These are phyloP conservation scores for Leptogaster cylindrica DNA, from an alignment of 2,888 invertebrate species.

Conservation along the genomic window DNA sequence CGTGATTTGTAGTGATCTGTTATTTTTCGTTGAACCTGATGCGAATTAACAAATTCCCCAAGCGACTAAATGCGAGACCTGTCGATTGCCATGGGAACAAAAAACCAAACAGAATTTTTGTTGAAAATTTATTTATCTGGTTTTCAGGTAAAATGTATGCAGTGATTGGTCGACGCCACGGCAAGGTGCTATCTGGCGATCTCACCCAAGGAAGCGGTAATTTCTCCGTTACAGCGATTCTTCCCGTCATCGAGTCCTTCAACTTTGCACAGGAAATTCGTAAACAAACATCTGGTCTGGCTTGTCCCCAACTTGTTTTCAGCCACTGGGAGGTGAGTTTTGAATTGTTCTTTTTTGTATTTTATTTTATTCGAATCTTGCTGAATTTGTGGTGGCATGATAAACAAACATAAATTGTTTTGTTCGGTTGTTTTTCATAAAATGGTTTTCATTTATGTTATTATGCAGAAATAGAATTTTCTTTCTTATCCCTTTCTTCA, in stretches of 20 bases:
- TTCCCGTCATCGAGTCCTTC: slow-evolving; percentile 97
- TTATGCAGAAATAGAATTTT: too few relatives aligned
- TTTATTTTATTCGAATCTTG: too few relatives aligned
- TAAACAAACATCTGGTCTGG: slow-evolving; percentile 94
- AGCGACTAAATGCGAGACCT: background rate
- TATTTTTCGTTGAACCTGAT: slow-evolving; percentile 16
- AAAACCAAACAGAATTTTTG: too few relatives aligned
- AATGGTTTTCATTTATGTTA: too few relatives aligned
- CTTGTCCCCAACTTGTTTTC: slow-evolving; percentile 93
- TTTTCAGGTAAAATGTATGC: slow-evolving; percentile 85
- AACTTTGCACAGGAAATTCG: slow-evolving; percentile 93
- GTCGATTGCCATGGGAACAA: too few relatives aligned
- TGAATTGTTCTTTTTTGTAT: too few relatives aligned
- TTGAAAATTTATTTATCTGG: too few relatives aligned
- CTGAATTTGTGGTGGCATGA: too few relatives aligned
- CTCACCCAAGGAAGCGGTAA: slow-evolving; percentile 89
- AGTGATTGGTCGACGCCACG: slow-evolving; percentile 85
- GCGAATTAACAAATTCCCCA: background rate
- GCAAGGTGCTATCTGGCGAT: slow-evolving; percentile 87
- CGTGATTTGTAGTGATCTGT: slow-evolving; percentile 21
- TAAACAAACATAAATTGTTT: too few relatives aligned
- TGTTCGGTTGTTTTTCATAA: too few relatives aligned
- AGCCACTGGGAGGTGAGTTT: slow-evolving; percentile 94
- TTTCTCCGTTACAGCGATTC: slow-evolving; percentile 85
- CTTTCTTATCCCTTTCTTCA: too few relatives aligned